A percentile compares a stretch with the other conserved stretches of the same genome.
phyloP scores from a whole-genome alignment of 1,140 invertebrate genomes.

The honey bee (Apis mellifera) region DNA sequence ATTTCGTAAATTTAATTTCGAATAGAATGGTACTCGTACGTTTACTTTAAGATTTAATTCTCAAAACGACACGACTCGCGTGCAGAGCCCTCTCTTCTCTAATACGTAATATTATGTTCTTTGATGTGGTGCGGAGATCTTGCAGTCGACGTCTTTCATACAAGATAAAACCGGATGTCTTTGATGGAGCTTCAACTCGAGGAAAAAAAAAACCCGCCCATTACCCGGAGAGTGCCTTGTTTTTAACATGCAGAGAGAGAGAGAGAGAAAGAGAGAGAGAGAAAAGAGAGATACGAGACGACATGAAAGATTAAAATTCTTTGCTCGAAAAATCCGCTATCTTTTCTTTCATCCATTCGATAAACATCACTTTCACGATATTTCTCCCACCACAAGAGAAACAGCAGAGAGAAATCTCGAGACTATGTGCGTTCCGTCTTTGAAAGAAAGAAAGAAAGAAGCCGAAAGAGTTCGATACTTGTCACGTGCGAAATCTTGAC shows the following conservation, averaged over 20 bases:
- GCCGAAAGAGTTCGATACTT: no score
- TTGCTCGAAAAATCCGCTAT: no score
- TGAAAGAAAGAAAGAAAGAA: no score
- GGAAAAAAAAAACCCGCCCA: background rate
- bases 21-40: background rate
- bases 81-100: no score
- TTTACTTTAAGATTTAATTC: background rate
- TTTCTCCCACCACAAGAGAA: no score
- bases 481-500: no score
- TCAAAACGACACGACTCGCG: background rate
- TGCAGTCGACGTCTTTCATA: background rate
- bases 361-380: background rate
- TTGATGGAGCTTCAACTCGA: background rate
- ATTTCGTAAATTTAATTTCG: background rate
- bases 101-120: constrained; percentile 3
- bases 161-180: background rate
- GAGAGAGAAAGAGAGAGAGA: no score
- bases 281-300: no score
- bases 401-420: no score
- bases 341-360: background rate
- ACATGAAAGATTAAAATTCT: constrained; percentile 10
- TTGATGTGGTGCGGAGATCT: background rate
- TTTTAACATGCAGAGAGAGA: no score
- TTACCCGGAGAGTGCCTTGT: background rate
- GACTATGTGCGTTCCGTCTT: no score